Evolutionary conservation across 2,888 invertebrate genomes (phyloP).

Genomic region (Heliconius erato): DNA sequence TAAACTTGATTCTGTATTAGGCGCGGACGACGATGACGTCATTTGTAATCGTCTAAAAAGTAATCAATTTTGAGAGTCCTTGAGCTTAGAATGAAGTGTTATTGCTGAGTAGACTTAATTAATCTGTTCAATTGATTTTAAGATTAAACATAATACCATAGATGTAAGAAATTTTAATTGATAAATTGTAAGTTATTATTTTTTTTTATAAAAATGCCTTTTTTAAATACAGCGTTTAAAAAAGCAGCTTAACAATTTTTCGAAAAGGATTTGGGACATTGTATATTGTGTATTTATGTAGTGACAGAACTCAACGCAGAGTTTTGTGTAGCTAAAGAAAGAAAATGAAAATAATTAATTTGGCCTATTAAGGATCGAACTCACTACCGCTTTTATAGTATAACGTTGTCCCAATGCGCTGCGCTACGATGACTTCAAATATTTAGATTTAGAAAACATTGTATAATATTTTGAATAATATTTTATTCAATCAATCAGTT

Average conservation of each 20-base stretch:
- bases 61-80: constrained; percentile 19
- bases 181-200: not conserved
- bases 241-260: too few species aligned
- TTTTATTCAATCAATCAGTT: too few species aligned
- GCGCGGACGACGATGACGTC: not conserved
- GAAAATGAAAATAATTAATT: too few species aligned
- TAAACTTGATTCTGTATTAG: not conserved
- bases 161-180: not conserved
- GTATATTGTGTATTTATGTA: not conserved
- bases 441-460: too few species aligned
- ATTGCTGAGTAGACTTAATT: constrained; percentile 14
- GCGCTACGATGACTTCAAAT: too few species aligned
- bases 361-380: too few species aligned
- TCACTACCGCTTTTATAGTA: too few species aligned
- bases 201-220: not conserved
- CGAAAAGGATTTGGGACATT: not conserved
- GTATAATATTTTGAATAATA: too few species aligned
- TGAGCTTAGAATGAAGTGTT: constrained; percentile 13
- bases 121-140: constrained; percentile 15
- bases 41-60: constrained; percentile 23
- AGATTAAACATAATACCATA: not conserved
- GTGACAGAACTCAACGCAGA: too few species aligned
- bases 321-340: too few species aligned
- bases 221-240: too few species aligned
- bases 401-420: too few species aligned